A percentile compares a stretch with the other conserved stretches of the same genome.
Evolutionary conservation across 2,797 vertebrate species (phyloP).

Genomic region (Echiichthys vipera): DNA sequence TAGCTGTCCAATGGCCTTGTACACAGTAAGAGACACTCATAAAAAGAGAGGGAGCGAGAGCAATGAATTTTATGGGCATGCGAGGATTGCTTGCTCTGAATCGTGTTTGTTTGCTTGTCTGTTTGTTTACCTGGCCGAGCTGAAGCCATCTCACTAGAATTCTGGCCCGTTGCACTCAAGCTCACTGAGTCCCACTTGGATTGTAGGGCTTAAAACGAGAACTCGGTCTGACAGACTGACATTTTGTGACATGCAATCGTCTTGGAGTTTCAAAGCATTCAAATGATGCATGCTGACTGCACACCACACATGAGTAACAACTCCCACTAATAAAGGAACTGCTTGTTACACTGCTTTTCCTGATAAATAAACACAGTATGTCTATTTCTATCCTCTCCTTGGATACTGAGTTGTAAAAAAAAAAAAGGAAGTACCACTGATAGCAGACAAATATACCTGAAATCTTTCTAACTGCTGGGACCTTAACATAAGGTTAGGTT

Average conservation of each 20-base stretch:
- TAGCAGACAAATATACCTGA: not conserved
- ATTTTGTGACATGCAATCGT: constrained; percentile 52
- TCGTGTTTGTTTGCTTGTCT: constrained; percentile 59
- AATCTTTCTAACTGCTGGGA: not conserved
- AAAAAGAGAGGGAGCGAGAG: constrained; percentile 51
- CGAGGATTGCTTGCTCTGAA: constrained; percentile 41
- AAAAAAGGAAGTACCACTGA: not conserved
- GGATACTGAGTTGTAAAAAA: not conserved
- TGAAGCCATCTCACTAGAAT: constrained; percentile 54
- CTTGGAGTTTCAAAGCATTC: constrained; percentile 34
- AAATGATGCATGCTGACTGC: constrained; percentile 22
- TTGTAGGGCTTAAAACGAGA: constrained; percentile 50
- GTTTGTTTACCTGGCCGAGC: constrained; percentile 62
- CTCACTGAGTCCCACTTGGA: constrained; percentile 48
- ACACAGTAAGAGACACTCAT: constrained; percentile 47
- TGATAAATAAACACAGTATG: constrained; percentile 18
- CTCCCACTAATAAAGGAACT: not conserved
- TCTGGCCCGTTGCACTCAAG: constrained; percentile 38
- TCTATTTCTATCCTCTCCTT: not conserved
- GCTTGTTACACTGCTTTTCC: constrained; percentile 18
- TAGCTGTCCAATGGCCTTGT: constrained; percentile 61
- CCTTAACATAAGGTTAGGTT: not conserved
- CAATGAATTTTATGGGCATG: constrained; percentile 57
- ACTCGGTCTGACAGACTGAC: constrained; percentile 53
- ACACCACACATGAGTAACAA: constrained; percentile 10